Percentiles rank a stretch among this genome's conserved stretches.
Evolutionary conservation across 1,140 invertebrate genomes (phyloP).

Genomic region (Eubasilissa regina): DNA sequence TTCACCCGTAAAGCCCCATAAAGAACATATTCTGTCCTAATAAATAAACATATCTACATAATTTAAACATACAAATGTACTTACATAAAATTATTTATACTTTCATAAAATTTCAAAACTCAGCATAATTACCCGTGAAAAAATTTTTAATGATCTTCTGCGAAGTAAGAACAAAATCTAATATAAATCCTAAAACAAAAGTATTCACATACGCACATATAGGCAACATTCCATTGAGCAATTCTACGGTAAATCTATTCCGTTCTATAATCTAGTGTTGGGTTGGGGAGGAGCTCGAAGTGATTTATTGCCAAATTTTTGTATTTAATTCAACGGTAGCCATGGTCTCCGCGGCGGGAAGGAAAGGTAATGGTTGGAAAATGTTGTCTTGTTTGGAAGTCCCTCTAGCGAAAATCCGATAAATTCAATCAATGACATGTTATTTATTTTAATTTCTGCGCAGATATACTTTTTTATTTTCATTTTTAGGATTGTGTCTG

Average conservation of each 20-base stretch:
- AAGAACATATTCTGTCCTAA: too few relatives aligned
- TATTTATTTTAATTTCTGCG: too few relatives aligned
- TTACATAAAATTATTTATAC: too few relatives aligned
- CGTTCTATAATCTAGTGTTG: slow-evolving; percentile 46
- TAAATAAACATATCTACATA: too few relatives aligned
- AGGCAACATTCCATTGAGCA: neutral
- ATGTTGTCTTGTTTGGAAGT: slow-evolving; percentile 43
- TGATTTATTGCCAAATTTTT: slow-evolving; percentile 59
- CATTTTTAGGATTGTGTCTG: neutral
- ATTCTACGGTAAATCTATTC: slow-evolving; percentile 14
- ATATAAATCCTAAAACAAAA: too few relatives aligned
- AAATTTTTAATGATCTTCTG: too few relatives aligned
- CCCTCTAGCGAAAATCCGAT: slow-evolving; percentile 43
- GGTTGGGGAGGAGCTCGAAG: slow-evolving; percentile 33
- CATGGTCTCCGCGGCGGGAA: slow-evolving; percentile 31
- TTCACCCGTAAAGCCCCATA: too few relatives aligned
- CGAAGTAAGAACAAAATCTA: too few relatives aligned
- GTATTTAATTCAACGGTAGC: slow-evolving; percentile 58
- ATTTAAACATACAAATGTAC: too few relatives aligned
- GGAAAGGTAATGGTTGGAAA: slow-evolving; percentile 49
- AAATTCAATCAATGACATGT: slow-evolving; percentile 18
- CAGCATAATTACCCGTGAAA: too few relatives aligned
- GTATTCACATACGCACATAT: neutral
- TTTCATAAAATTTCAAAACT: too few relatives aligned
- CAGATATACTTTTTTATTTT: neutral